These are phyloP conservation scores for Lysandra bellargus DNA, from an alignment of 2,888 invertebrate genomes.

Conservation along the genomic window DNA sequence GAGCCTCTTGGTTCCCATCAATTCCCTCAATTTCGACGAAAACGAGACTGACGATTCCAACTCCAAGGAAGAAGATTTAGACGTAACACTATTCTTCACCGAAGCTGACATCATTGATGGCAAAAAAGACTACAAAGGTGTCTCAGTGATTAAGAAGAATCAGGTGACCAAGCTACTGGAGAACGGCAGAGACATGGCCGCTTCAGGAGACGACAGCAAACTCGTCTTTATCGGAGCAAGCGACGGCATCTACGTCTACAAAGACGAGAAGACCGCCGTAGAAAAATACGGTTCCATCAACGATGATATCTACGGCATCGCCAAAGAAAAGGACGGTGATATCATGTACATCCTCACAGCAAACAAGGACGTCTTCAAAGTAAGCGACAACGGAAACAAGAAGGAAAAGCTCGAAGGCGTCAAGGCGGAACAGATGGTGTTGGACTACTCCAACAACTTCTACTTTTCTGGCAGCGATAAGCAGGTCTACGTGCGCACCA, in stretches of 20 bases:
- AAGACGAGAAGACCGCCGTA: slow-evolving; percentile 40
- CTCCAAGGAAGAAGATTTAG: slow-evolving; percentile 36
- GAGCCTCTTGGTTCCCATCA: slow-evolving; percentile 43
- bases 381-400: slow-evolving; percentile 55
- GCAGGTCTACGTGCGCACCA: slow-evolving; percentile 48
- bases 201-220: slow-evolving; percentile 48
- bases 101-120: slow-evolving; percentile 43
- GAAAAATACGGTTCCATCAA: slow-evolving; percentile 45
- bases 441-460: slow-evolving; percentile 58
- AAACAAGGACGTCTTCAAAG: slow-evolving; percentile 55
- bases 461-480: slow-evolving; percentile 56
- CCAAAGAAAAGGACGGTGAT: slow-evolving; percentile 43
- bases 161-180: slow-evolving; percentile 49
- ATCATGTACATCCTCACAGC: slow-evolving; percentile 57
- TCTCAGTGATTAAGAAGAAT: slow-evolving; percentile 47
- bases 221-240: slow-evolving; percentile 52
- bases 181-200: slow-evolving; percentile 50
- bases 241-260: slow-evolving; percentile 56
- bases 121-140: slow-evolving; percentile 46
- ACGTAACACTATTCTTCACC: slow-evolving; percentile 42
- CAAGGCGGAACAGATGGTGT: slow-evolving; percentile 55
- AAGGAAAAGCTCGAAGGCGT: slow-evolving; percentile 52
- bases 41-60: slow-evolving; percentile 34
- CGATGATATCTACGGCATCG: slow-evolving; percentile 45
- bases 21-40: slow-evolving; percentile 41